phyloP scores from a whole-genome alignment of 2,797 vertebrate species.

The Calcarius lapponicus region DNA sequence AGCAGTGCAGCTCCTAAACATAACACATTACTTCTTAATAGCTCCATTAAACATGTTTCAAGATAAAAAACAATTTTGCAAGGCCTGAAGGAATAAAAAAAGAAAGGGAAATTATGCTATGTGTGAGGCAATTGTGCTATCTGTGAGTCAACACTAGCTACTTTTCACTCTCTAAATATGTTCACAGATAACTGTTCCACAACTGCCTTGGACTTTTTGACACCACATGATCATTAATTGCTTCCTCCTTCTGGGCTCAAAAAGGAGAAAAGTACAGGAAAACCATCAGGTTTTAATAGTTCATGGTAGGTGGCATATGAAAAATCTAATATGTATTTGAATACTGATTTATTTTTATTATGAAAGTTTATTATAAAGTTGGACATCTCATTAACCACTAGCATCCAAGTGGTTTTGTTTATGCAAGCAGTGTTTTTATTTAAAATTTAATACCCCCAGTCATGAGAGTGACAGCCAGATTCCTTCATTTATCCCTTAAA shows the following conservation, averaged over 20 bases:
- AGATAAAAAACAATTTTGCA: constrained; percentile 11
- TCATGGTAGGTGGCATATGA: neutral
- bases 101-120: neutral
- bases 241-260: neutral
- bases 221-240: neutral
- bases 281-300: neutral
- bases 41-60: constrained; percentile 47
- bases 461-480: neutral
- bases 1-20: neutral
- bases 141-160: constrained; percentile 14
- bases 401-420: neutral
- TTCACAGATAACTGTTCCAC: neutral
- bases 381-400: neutral
- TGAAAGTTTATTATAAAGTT: neutral
- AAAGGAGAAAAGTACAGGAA: neutral
- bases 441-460: neutral
- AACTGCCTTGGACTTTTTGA: neutral
- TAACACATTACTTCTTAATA: constrained; percentile 38
- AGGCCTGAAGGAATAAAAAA: neutral
- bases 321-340: neutral
- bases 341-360: neutral
- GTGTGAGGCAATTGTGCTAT: constrained; percentile 9
- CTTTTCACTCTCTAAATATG: neutral
- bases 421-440: neutral
- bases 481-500: neutral